A percentile compares a stretch with the other conserved stretches of the same genome.
phyloP scores from a whole-genome alignment of 2,113 vertebrate species.

The human region GRCh38 chr21:20472501-20473000 shows the following conservation, averaged over 20 bases:
- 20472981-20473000: not conserved
- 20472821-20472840: slow-evolving; percentile 36
- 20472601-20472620: not conserved
- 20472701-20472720: slow-evolving; percentile 36
- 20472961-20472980: slow-evolving; percentile 5
- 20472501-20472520: not conserved
- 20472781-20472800: slow-evolving; percentile 38
- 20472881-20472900: slow-evolving; percentile 16
- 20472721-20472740: slow-evolving; percentile 65
- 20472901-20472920: slow-evolving; percentile 3
- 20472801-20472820: not conserved
- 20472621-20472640: not conserved
- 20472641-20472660: not conserved
- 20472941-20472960: not conserved
- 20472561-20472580: not conserved
- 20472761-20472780: slow-evolving; percentile 21
- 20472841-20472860: slow-evolving; percentile 63
- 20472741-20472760: not conserved
- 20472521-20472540: not conserved
- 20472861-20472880: slow-evolving; percentile 58
- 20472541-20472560: slow-evolving; percentile 5
- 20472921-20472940: not conserved
- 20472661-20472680: slow-evolving; percentile 48
- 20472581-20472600: not conserved
- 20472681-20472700: slow-evolving; percentile 57